phyloP scores from a whole-genome alignment of 2,797 vertebrate species.

The Austrolebias charrua region DNA sequence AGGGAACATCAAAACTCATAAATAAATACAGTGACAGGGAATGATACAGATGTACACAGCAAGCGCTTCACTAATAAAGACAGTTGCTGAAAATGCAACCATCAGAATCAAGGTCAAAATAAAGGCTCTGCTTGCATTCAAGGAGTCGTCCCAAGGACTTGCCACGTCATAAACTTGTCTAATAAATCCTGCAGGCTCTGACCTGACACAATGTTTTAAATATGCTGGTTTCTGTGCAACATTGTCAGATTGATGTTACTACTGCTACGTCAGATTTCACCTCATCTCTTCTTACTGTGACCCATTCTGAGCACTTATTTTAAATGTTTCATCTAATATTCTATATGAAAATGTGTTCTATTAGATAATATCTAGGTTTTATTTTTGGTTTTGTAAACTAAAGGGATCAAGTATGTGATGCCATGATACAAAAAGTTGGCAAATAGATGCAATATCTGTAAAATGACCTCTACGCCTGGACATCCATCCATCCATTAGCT shows the following conservation, averaged over 20 bases:
- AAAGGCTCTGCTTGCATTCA: neutral
- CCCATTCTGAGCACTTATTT: too few species aligned
- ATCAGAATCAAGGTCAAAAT: constrained; percentile 5
- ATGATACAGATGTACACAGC: neutral
- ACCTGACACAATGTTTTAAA: neutral
- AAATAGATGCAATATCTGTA: too few species aligned
- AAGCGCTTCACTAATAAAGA: neutral
- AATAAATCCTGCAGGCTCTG: neutral
- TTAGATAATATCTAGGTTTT: too few species aligned
- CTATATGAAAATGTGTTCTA: too few species aligned
- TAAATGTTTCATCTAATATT: too few species aligned
- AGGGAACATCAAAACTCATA: neutral
- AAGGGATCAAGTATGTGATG: too few species aligned
- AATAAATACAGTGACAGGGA: neutral
- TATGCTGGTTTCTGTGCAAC: neutral
- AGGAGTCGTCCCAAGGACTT: neutral
- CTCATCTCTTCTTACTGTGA: neutral
- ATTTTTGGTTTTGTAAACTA: too few species aligned
- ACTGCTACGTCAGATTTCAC: neutral
- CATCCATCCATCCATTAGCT: too few species aligned
- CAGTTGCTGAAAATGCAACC: neutral
- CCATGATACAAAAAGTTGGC: too few species aligned
- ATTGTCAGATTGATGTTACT: neutral
- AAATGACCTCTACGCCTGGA: too few species aligned
- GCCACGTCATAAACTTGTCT: neutral